phyloP scores from a whole-genome alignment of 2,113 vertebrate species.

The Eclectus roratus region DNA sequence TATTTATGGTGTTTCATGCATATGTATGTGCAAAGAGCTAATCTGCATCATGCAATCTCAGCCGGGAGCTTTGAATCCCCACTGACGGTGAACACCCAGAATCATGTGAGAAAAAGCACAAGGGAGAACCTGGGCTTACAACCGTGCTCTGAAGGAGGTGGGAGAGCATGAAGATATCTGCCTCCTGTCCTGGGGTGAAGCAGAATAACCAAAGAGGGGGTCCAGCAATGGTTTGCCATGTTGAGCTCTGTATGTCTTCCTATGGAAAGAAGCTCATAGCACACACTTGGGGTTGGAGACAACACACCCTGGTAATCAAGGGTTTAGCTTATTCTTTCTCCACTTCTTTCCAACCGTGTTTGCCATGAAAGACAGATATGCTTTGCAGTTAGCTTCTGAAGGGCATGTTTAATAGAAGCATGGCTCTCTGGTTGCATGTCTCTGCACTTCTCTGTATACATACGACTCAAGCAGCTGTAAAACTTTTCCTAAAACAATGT shows the following conservation, averaged over 20 bases:
- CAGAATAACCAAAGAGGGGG: not conserved
- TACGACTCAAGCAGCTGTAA: not conserved
- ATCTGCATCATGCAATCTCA: slow-evolving; percentile 4
- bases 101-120: not conserved
- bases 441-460: not conserved
- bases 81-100: not conserved
- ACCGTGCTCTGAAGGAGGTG: not conserved
- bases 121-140: not conserved
- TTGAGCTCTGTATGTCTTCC: not conserved
- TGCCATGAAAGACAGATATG: not conserved
- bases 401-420: not conserved
- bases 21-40: slow-evolving; percentile 54
- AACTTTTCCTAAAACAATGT: not conserved
- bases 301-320: fast-evolving
- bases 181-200: not conserved
- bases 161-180: not conserved
- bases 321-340: not conserved
- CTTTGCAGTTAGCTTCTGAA: not conserved
- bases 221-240: not conserved
- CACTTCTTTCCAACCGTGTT: fast-evolving
- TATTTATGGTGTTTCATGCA: slow-evolving; percentile 62
- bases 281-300: not conserved
- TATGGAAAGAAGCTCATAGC: not conserved
- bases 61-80: slow-evolving; percentile 19
- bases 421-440: not conserved